Percentiles rank a stretch among this genome's conserved stretches.
phyloP scores from a whole-genome alignment of 2,797 vertebrate species.

The Choloepus didactylus region DNA sequence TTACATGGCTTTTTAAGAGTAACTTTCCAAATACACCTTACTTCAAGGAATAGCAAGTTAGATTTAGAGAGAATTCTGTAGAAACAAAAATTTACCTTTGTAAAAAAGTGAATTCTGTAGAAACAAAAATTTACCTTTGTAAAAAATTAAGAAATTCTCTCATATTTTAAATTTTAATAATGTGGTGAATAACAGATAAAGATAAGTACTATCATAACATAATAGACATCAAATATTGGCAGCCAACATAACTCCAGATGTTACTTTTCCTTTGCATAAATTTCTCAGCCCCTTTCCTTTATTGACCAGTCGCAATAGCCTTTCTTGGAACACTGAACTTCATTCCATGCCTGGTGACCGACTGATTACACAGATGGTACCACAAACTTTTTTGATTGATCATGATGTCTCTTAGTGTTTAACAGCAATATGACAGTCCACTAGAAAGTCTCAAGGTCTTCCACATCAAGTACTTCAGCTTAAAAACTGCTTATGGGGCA shows the following conservation, averaged over 20 bases:
- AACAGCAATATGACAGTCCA: not conserved
- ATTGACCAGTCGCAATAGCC: not conserved
- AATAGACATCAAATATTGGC: not conserved
- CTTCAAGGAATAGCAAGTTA: conserved; percentile 38
- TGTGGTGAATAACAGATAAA: not conserved
- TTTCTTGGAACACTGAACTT: not conserved
- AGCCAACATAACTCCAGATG: not conserved
- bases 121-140: conserved; percentile 27
- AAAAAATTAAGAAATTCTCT: conserved; percentile 1
- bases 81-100: conserved; percentile 5
- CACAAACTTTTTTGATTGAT: not conserved
- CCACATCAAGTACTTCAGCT: not conserved
- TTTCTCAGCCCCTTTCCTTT: conserved; percentile 21
- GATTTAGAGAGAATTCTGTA: not conserved
- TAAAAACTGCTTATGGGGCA: conserved; percentile 35
- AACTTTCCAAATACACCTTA: conserved; percentile 49
- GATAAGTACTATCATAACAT: not conserved
- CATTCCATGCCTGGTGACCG: not conserved
- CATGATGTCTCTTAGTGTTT: not conserved
- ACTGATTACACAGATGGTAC: conserved; percentile 12
- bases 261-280: conserved; percentile 36
- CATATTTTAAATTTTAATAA: conserved; percentile 25
- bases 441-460: not conserved
- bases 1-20: not conserved
- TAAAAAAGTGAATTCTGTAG: conserved; percentile 14